Base-by-base conservation (phyloP, 35 echinoderm and acorn worm genomes). In the Amphiura filiformis region DNA sequence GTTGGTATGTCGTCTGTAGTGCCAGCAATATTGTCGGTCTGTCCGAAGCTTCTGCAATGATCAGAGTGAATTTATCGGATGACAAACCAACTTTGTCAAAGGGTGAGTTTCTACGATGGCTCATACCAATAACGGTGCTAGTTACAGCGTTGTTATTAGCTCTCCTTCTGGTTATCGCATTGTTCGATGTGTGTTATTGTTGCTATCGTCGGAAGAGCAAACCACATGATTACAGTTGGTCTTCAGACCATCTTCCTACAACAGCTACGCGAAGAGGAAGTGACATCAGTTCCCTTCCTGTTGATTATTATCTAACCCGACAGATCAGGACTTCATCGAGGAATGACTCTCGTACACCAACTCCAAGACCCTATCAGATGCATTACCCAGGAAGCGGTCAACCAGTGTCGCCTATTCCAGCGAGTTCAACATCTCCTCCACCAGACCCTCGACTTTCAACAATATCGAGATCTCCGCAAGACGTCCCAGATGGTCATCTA, bases 41-140 rank as follows among this genome's bases (percentile, higher is more conserved):
- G 1, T 56, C 77, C 2, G 37, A 39, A 49, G 80, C 75, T 22
- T 36, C 20, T 23, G 38, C 20, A 28, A 38, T 88, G 0, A 88
- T 93, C 28, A 88, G 37, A 2, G 31, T 88, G 26, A 61, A 85
- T 26, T 32, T 65, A 34, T 37, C 83, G 13, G 3, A n/a, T 34
- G 18, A 57, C 78, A 35, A 78, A 26, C 17, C 30, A 23, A 7
- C 61, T 40, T 26, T 80, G 56, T 34, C 64, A 76, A 39, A 80
- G 70, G 34, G 22, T 52, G 81, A 88, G 17, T 75, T 92, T 52
- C 37, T 92, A 0, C 86, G 65, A 30, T 87, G 84, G 91, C 28
- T 92, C 1, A 76, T 92, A 22, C 91, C 91, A 31, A 47, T 87
- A 13, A 56, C 84, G 4, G 91, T 85, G 0, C 26, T 92, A 22